phyloP scores from a whole-genome alignment of 1,140 invertebrate genomes.

The Onthophagus taurus region DNA sequence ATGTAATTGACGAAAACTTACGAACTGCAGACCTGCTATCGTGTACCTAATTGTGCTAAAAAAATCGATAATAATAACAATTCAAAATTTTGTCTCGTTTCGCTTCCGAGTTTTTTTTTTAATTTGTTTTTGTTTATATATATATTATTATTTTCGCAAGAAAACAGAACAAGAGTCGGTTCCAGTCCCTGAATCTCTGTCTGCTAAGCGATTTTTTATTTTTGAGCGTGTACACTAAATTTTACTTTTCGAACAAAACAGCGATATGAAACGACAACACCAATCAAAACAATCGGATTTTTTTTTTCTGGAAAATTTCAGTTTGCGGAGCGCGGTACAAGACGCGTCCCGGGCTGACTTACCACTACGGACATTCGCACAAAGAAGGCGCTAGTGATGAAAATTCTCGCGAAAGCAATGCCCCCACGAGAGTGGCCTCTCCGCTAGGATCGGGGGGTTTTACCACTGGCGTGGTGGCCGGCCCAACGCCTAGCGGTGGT shows the following conservation, averaged over 20 bases:
- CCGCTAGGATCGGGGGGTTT: constrained; percentile 25
- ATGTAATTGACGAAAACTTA: too few relatives aligned
- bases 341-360: constrained; percentile 89
- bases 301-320: constrained; percentile 46
- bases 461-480: constrained; percentile 32
- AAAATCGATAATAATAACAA: background rate
- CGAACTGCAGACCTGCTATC: too few relatives aligned
- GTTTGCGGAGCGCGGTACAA: constrained; percentile 96
- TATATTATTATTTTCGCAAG: too few relatives aligned
- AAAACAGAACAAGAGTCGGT: constrained; percentile 22
- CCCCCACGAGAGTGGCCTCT: constrained; percentile 35
- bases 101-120: too few relatives aligned
- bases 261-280: too few relatives aligned
- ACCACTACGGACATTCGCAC: constrained; percentile 95
- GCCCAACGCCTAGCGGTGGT: constrained; percentile 6
- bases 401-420: constrained; percentile 38
- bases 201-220: constrained; percentile 24
- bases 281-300: constrained; percentile 14
- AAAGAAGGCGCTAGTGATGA: constrained; percentile 53
- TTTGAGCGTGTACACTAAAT: constrained; percentile 22
- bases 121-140: constrained; percentile 1
- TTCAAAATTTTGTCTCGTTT: constrained; percentile 2
- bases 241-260: too few relatives aligned
- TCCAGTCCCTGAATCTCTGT: constrained; percentile 30
- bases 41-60: background rate